These are phyloP conservation scores for Drusus annulatus DNA, from an alignment of 1,140 invertebrate species.

Conservation along the genomic window DNA sequence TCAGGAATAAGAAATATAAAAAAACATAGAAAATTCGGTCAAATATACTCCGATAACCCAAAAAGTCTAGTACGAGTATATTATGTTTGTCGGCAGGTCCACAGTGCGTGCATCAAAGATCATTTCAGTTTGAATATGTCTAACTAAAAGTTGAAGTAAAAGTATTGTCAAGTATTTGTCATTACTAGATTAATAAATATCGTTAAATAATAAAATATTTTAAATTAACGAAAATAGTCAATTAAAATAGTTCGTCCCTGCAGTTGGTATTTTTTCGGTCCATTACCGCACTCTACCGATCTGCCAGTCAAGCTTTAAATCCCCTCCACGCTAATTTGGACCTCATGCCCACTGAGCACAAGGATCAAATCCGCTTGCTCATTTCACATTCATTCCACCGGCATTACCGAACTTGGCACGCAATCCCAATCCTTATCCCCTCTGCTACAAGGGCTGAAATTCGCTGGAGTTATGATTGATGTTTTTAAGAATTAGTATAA, in stretches of 20 bases:
- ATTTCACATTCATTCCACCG: not conserved
- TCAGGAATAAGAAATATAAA: too few relatives aligned
- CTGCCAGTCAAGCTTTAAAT: constrained; percentile 35
- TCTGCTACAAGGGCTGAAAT: not conserved
- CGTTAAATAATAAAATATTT: too few relatives aligned
- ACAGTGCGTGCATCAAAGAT: too few relatives aligned
- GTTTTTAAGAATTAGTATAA: constrained; percentile 20
- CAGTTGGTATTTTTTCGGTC: not conserved
- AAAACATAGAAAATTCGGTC: too few relatives aligned
- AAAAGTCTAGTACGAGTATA: too few relatives aligned
- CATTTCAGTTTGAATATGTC: too few relatives aligned
- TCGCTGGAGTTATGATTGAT: not conserved
- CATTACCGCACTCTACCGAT: constrained; percentile 20
- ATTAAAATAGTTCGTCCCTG: constrained; percentile 7
- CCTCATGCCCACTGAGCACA: constrained; percentile 3
- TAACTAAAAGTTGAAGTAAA: too few relatives aligned
- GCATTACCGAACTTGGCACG: not conserved
- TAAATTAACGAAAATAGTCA: too few relatives aligned
- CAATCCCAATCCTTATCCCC: not conserved
- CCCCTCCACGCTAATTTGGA: not conserved
- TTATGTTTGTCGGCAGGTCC: too few relatives aligned
- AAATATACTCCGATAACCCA: too few relatives aligned
- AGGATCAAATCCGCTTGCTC: constrained; percentile 6
- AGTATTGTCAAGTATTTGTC: too few relatives aligned
- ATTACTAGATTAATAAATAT: too few relatives aligned